A percentile compares a stretch with the other conserved stretches of the same genome.
Evolutionary conservation across 92 coral and sea anemone species (phyloP).

Genomic region (Blastomussa wellsi): DNA sequence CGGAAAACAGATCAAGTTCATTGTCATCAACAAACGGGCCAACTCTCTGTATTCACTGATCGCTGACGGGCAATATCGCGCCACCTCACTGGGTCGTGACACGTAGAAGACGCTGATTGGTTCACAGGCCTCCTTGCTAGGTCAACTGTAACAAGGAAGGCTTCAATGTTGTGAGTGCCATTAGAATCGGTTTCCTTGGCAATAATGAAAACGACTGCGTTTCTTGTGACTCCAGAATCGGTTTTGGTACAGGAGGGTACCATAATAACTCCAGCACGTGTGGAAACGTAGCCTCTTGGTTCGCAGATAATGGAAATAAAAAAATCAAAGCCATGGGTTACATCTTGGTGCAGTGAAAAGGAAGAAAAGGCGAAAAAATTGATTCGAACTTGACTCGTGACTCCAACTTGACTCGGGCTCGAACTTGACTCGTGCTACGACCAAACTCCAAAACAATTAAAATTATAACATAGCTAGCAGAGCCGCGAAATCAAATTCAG

Average conservation of each 20-base stretch:
- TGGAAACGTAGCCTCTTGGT: not conserved
- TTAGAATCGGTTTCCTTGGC: not conserved
- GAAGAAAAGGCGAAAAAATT: too few relatives aligned
- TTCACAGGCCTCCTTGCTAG: conserved; percentile 29
- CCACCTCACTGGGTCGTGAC: conserved; percentile 3
- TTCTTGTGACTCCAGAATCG: not conserved
- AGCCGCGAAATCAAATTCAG: too few relatives aligned
- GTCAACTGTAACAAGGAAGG: conserved; percentile 11
- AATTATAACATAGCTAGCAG: too few relatives aligned
- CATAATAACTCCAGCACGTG: not conserved
- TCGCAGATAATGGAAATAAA: not conserved
- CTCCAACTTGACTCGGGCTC: too few relatives aligned
- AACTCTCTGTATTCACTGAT: not conserved
- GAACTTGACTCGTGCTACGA: too few relatives aligned
- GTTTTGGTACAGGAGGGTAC: not conserved
- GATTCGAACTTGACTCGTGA: too few relatives aligned
- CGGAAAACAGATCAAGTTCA: not conserved
- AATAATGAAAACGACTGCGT: not conserved
- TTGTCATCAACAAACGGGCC: not conserved
- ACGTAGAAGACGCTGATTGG: not conserved
- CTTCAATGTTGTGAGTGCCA: not conserved
- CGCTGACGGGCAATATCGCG: conserved; percentile 5
- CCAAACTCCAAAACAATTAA: too few relatives aligned
- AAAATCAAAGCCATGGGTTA: not conserved
- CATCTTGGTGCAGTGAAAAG: not conserved